A percentile compares a stretch with the other conserved stretches of the same genome.
Conservation (phyloP, 2,113 vertebrate species). For the Passer montanus region DNA sequence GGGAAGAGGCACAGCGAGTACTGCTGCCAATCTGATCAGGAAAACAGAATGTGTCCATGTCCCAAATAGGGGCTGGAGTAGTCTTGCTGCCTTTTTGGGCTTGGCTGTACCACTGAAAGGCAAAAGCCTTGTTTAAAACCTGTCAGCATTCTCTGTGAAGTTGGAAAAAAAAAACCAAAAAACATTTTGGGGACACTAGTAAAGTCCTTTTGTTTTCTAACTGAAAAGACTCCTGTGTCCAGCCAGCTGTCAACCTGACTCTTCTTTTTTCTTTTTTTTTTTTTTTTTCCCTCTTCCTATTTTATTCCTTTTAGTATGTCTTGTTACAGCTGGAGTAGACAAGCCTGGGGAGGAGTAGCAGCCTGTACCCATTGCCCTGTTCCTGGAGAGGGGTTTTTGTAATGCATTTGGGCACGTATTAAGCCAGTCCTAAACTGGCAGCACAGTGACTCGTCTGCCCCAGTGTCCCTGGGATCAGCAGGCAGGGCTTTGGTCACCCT, state of each 20-base stretch:
- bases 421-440: background rate
- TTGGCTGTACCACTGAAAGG: background rate
- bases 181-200: background rate
- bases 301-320: background rate
- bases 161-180: background rate
- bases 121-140: slow-evolving; percentile 36
- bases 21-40: slow-evolving; percentile 55
- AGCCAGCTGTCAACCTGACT: background rate
- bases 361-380: background rate
- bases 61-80: slow-evolving; percentile 59
- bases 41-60: slow-evolving; percentile 35
- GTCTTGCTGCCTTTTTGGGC: slow-evolving; percentile 58
- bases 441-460: background rate
- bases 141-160: background rate
- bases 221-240: background rate
- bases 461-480: background rate
- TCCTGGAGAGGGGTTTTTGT: background rate
- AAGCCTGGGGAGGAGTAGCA: background rate
- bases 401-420: rapidly evolving
- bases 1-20: slow-evolving; percentile 9
- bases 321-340: background rate
- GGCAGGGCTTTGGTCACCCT: background rate
- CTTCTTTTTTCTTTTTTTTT: too few species aligned
- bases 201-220: background rate
- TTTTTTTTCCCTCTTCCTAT: too few species aligned